Percentiles rank a stretch among this genome's conserved stretches.
Evolutionary conservation across 2,113 vertebrate species (phyloP).

Genomic region (Pyrgilauda ruficollis): DNA sequence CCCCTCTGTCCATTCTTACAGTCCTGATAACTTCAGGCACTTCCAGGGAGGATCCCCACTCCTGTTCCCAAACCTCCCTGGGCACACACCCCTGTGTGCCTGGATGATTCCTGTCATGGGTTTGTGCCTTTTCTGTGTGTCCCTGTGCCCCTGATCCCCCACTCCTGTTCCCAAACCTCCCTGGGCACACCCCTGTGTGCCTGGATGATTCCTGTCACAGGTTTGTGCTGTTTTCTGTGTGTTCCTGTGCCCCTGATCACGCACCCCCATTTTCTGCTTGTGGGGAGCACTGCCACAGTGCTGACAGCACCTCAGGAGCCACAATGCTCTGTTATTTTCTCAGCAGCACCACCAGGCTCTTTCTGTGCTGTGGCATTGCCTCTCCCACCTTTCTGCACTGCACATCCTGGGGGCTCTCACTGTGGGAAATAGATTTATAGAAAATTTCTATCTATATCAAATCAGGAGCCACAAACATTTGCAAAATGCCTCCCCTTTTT

Average conservation of each 20-base stretch:
- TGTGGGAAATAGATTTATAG: too few relatives aligned
- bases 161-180: rapidly evolving
- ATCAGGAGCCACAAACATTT: too few relatives aligned
- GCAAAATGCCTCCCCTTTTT: too few relatives aligned
- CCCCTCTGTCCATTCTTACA: neutral
- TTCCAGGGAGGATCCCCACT: neutral
- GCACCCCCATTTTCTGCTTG: neutral
- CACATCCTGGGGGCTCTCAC: neutral
- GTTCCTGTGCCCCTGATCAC: neutral
- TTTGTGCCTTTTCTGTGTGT: neutral
- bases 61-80: neutral
- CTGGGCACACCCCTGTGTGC: neutral
- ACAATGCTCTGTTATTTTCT: neutral
- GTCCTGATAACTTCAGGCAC: neutral
- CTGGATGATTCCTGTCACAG: rapidly evolving
- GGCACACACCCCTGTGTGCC: neutral
- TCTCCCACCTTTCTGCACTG: neutral
- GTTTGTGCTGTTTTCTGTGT: neutral
- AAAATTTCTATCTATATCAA: too few relatives aligned
- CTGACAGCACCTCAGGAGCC: neutral
- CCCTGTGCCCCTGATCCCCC: neutral
- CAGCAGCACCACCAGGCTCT: neutral
- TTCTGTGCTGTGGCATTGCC: neutral
- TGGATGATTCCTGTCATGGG: rapidly evolving
- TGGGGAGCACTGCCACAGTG: neutral